Conservation (phyloP, 30 jellyfish, hydroid and myxozoan species). For the Rhopilema esculentum region DNA sequence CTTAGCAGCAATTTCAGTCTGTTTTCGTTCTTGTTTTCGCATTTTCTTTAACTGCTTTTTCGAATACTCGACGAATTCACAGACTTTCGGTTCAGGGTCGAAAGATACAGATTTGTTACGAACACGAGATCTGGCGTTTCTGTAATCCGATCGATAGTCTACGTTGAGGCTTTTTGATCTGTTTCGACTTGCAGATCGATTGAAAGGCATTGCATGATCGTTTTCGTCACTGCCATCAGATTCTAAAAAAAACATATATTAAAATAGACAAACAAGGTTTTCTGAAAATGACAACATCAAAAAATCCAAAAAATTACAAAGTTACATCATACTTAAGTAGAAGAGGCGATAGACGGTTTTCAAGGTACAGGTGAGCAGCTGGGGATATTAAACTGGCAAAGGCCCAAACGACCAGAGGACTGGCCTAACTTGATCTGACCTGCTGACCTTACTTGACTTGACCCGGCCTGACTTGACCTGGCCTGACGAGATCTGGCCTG, state of each 20-base stretch:
- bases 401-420: too few species aligned
- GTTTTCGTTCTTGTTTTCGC: constrained; percentile 72
- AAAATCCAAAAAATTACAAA: too few species aligned
- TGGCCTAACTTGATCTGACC: too few species aligned
- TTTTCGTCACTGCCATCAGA: neutral
- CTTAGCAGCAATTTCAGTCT: constrained; percentile 51
- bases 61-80: constrained; percentile 79
- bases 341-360: too few species aligned
- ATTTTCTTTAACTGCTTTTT: constrained; percentile 80
- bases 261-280: too few species aligned
- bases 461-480: too few species aligned
- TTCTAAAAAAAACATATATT: neutral
- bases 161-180: constrained; percentile 52
- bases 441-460: too few species aligned
- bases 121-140: constrained; percentile 22
- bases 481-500: too few species aligned
- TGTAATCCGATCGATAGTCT: constrained; percentile 6
- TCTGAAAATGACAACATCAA: too few species aligned
- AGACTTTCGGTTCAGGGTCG: constrained; percentile 77
- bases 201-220: neutral
- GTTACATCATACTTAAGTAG: too few species aligned
- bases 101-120: constrained; percentile 89
- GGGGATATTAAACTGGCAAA: too few species aligned
- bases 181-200: constrained; percentile 1
- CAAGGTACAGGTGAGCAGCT: too few species aligned